Evolutionary conservation across 2,797 vertebrate genomes (phyloP), one percentile per base, ranked within the genome.

Genomic region (Salarias fasciatus): DNA sequence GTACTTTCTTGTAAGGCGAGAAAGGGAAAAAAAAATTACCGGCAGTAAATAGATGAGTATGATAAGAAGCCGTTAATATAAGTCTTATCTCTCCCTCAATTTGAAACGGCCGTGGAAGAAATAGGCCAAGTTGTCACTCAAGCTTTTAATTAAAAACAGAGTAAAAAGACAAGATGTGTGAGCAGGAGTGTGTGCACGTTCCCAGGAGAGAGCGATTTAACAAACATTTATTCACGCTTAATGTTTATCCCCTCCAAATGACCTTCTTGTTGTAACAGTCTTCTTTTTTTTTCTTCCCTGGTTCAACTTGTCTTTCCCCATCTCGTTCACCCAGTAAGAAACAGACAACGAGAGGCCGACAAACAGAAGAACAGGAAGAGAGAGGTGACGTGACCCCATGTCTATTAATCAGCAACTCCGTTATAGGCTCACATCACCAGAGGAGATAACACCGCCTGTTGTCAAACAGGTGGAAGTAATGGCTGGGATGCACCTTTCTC

Each of bases 321-420:
- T 75, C 68, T 76, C 53, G 53, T 77, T 72, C 42, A 53, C 28
- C 30, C 62, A 11, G 37, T 66, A 58, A 68, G 64, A 70, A 60
- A 59, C 15, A 53, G 14, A 56, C 69, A 37, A 45, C 24, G 18
- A 24, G 18, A 24, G 18, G 18, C 18, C 24, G 18, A 24, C 18
- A 63, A 29, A 50, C 53, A 60, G 53, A 54, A 29, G 66, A 51
- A 68, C 15, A 18, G 47, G 6, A 51, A 52, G 33, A 42, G 44
- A 56, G 45, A 24, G 65, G 83, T 71, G 74, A 78, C 14, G 11
- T 60, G 79, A 86, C 79, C 87, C 64, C 65, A 37, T 85, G 86
- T 89, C 83, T 86, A 87, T 92, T 91, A 91, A 92, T 91, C 92
- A 90, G 76, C 71, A 49, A 44, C 80, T 80, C 75, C 64, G 84